These are phyloP conservation scores for Lycodopsis pacificus DNA, from an alignment of 2,797 vertebrate species.

Conservation along the genomic window DNA sequence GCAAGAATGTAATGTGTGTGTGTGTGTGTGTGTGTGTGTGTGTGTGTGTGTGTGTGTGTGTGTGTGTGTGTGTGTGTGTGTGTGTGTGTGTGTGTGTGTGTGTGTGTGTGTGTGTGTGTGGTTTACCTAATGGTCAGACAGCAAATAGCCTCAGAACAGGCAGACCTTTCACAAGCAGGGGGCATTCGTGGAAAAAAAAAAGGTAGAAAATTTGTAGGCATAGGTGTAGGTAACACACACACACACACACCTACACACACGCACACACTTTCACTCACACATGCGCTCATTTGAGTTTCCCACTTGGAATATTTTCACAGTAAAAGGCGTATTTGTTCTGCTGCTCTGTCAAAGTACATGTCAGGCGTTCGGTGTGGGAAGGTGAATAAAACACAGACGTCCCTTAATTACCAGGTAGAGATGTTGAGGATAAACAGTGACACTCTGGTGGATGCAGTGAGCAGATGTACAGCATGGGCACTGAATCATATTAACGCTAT, in stretches of 20 bases:
- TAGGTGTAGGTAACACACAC: constrained; percentile 66
- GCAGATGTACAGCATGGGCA: background rate
- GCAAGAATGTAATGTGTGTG: constrained; percentile 29
- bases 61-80: constrained; percentile 30
- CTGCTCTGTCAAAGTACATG: constrained; percentile 24
- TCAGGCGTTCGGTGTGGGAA: constrained; percentile 38
- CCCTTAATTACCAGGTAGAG: constrained; percentile 45
- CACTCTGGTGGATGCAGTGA: constrained; percentile 5
- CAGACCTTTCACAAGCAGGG: constrained; percentile 85
- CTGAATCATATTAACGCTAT: background rate
- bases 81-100: constrained; percentile 30
- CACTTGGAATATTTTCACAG: constrained; percentile 58
- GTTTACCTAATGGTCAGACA: constrained; percentile 80
- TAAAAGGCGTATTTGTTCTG: constrained; percentile 67
- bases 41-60: constrained; percentile 34
- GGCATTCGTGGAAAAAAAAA: constrained; percentile 66
- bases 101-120: constrained; percentile 29
- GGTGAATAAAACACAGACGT: constrained; percentile 50
- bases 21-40: constrained; percentile 26
- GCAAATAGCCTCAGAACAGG: constrained; percentile 88
- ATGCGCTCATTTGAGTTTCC: constrained; percentile 43
- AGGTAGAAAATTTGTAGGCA: constrained; percentile 50
- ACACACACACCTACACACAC: constrained; percentile 42
- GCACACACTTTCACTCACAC: constrained; percentile 25
- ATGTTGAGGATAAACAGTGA: constrained; percentile 40